A percentile compares a stretch with the other conserved stretches of the same genome.
These are phyloP conservation scores for Isotomurus palustris DNA, from an alignment of 2,888 invertebrate genomes.

Conservation along the genomic window DNA sequence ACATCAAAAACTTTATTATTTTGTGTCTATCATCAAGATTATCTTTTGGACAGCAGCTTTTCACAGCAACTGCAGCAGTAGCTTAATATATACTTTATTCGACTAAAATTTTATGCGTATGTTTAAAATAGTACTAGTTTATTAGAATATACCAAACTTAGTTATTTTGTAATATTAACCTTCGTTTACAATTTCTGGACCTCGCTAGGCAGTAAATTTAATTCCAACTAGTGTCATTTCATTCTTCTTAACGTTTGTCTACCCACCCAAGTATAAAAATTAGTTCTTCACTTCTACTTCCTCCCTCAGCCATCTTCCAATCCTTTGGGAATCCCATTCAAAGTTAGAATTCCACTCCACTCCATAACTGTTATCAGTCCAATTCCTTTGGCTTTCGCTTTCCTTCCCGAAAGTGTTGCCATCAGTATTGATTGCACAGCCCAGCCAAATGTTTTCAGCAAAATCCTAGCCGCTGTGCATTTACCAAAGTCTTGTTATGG, in stretches of 20 bases:
- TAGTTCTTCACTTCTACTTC: conserved; percentile 31
- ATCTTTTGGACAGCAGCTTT: too few relatives aligned
- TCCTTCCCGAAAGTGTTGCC: conserved; percentile 5
- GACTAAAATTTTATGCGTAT: too few relatives aligned
- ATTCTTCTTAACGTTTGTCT: conserved; percentile 30
- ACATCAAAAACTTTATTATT: too few relatives aligned
- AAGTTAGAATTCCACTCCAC: conserved; percentile 7
- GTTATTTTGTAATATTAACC: too few relatives aligned
- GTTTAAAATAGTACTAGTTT: too few relatives aligned
- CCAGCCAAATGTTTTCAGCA: conserved; percentile 11
- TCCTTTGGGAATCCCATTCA: conserved; percentile 13
- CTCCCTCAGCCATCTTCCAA: conserved; percentile 10
- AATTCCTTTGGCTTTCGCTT: neutral
- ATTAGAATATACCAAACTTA: too few relatives aligned
- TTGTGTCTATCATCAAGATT: too few relatives aligned
- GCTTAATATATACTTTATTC: too few relatives aligned
- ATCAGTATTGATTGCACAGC: conserved; percentile 25
- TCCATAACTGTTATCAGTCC: conserved; percentile 1
- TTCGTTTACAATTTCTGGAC: too few relatives aligned
- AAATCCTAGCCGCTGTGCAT: neutral
- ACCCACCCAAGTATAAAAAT: conserved; percentile 35
- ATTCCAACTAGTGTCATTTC: conserved; percentile 31
- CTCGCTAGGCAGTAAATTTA: too few relatives aligned
- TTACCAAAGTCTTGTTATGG: too few relatives aligned
- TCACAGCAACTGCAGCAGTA: too few relatives aligned